Evolutionary conservation across 2,888 invertebrate genomes (phyloP), one percentile per base, ranked within the genome.

Genomic region (Panzeria rudis): DNA sequence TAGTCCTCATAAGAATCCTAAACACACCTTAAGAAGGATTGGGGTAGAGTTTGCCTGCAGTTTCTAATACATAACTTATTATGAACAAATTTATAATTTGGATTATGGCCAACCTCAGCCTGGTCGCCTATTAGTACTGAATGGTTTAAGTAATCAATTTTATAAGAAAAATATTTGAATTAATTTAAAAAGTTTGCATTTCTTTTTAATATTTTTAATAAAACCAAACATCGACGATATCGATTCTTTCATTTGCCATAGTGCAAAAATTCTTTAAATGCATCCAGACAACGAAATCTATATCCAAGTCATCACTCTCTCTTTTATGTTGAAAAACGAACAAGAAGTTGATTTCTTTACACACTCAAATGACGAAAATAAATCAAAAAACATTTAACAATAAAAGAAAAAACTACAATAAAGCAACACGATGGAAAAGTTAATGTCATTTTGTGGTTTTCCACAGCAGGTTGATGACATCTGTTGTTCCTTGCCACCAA

Each of bases 381-480:
- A 64, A 72, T 72, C 20, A 17, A 1, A 35, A 15, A 41, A 41
- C 20, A 50, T 56, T 41, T 8, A 72, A 73, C 32, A 62, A 54
- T 29, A 68, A 83, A 41, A 59, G 23, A 13, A 29, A 50, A 59
- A 77, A 54, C 64, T 66, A 71, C 71, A 71, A 52, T 69, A 25
- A 20, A 75, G 62, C 20, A 69, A 69, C 59, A 44, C 20, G 64
- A 41, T 59, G 69, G 73, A 75, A 76, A 59, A 66, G 84, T 76
- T 83, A 86, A 84, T 85, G 83, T 78, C 86, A 76, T 85, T 85
- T 85, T 83, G 85, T 78, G 86, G 86, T 59, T 86, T 83, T 80
- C 35, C 73, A 77, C 77, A 77, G 80, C 84, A 85, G 85, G 86
- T 86, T 86, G 85, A 81, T 77, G 81, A 83, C 85, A 86, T 86